These are phyloP conservation scores for Zapus hudsonius DNA, from an alignment of 2,113 vertebrate species.

Conservation along the genomic window DNA sequence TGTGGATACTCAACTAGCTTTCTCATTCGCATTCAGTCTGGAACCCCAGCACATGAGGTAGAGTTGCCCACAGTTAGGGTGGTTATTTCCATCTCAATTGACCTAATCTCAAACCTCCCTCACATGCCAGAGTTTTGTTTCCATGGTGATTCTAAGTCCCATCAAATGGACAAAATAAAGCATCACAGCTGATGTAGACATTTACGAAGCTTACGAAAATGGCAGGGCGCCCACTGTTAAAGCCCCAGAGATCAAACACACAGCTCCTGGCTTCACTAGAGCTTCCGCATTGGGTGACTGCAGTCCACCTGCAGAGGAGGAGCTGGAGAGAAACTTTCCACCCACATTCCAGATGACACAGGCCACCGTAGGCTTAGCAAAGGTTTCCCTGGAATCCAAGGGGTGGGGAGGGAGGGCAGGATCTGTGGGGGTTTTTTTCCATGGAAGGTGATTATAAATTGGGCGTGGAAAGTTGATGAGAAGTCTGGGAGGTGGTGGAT, in stretches of 20 bases:
- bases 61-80: no score
- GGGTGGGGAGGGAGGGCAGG: fast-evolving
- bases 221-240: neutral
- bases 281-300: neutral
- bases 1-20: no score
- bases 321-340: neutral
- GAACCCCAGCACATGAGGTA: no score
- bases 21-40: no score
- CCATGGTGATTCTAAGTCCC: no score
- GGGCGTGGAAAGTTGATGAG: no score
- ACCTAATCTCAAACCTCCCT: no score
- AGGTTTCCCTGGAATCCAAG: neutral
- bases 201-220: neutral
- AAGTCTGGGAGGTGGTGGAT: neutral
- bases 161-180: no score
- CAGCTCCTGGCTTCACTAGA: neutral
- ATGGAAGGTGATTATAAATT: neutral
- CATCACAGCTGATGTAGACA: no score
- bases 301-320: neutral
- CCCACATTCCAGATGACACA: neutral
- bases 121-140: no score
- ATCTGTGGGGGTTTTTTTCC: neutral
- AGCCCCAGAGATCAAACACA: neutral
- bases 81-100: no score
- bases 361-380: neutral